Evolutionary conservation across 1,140 invertebrate species (phyloP).

Genomic region (Drosophila orena): DNA sequence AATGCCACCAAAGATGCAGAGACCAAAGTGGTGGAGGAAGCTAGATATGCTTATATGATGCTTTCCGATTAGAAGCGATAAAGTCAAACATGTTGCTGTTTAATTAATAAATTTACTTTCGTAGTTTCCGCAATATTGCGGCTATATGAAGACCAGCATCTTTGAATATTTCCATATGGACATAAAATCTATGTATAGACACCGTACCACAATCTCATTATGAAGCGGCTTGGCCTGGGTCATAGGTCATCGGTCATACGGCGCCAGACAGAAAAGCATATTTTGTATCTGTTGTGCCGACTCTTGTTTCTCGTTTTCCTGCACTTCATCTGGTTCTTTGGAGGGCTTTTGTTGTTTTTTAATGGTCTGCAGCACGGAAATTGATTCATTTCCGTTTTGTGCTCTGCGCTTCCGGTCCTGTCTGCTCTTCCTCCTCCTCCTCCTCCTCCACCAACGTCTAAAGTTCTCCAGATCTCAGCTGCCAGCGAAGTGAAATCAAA

Average conservation of each 20-base stretch:
- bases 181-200: not conserved
- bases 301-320: slow-evolving; percentile 15
- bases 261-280: slow-evolving; percentile 1
- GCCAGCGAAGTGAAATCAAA: slow-evolving; percentile 56
- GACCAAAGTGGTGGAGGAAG: not conserved
- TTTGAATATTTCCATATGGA: not conserved
- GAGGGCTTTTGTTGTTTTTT: slow-evolving; percentile 69
- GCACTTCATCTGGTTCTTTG: slow-evolving; percentile 10
- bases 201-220: slow-evolving; percentile 18
- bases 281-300: slow-evolving; percentile 7
- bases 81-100: not conserved
- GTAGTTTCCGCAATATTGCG: too few species aligned
- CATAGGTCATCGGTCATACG: slow-evolving; percentile 28
- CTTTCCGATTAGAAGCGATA: not conserved
- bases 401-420: slow-evolving; percentile 62
- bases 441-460: slow-evolving; percentile 16
- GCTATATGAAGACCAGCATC: not conserved
- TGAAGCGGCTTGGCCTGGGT: slow-evolving; percentile 1
- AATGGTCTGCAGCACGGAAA: slow-evolving; percentile 77
- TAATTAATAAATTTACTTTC: not conserved
- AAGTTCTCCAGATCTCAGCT: slow-evolving; percentile 20
- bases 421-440: slow-evolving; percentile 17
- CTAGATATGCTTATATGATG: not conserved
- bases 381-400: slow-evolving; percentile 80
- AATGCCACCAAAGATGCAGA: not conserved